Base-by-base conservation (phyloP, 2,888 invertebrate species). In the Aspidiotus rigidus region DNA sequence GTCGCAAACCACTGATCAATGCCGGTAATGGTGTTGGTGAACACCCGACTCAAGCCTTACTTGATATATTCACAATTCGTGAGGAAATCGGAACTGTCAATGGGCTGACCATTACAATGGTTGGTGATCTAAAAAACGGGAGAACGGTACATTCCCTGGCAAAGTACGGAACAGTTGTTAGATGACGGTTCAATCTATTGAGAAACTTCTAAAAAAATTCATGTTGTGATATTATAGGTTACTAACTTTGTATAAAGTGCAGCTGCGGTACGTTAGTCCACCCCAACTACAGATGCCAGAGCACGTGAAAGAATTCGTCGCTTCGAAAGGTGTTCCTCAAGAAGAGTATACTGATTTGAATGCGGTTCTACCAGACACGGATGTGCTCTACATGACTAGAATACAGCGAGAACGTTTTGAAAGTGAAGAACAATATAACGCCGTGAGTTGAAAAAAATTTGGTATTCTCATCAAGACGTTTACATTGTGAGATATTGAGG, bases 11-110 rank as follows among this genome's bases (percentile, higher is more conserved):
- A 0, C 80, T 99, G n/a, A 87, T 99, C 64, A 99, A 99, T 80
- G 99, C 96, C 11, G 99, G 99, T 1, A 98, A 99, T 80, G 99
- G 99, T 9, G 83, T 92, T 0, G 96, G 96, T 0, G 96, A 97
- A 77, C 96, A 97, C 79, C 99, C 99, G 0, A 96, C 96, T 0
- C 99, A 99, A 81, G 99, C 99, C 0, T 81, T 99, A 13, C 81
- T 99, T 10, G 99, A 99, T 77, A 86, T 98, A 6, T 99, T 97
- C 77, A 98, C 99, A 7, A 99, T 99, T 75, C 84, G 98, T 72
- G 96, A 99, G 80, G 98, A 99, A 82, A 93, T 99, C 72, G 98
- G 98, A 74, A 99, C 98, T 0, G 97, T 99, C 0, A 98, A 99
- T 77, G 94, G 94, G 0, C 82, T 99, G 10, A 96, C 93, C 0